Base-by-base conservation (phyloP, 2,888 invertebrate genomes). In the Gari tellinella region DNA sequence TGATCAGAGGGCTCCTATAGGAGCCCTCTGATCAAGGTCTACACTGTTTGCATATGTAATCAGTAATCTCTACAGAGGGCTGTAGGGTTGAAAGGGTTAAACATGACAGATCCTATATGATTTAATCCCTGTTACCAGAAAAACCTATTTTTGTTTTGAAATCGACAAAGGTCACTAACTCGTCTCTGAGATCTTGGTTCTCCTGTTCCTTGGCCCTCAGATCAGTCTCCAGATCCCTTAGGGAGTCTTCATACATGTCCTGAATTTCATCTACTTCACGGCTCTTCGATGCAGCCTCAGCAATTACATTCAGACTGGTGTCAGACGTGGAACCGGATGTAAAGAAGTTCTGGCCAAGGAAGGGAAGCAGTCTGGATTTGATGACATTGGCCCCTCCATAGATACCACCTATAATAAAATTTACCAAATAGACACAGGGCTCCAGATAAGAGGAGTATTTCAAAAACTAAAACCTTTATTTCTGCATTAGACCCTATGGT, bases 381-480 rank as follows among this genome's bases (percentile, higher is more conserved):
- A 91, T 90, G 66, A 89, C 86, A 61, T 82, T 87, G 15, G 90
- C 86, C 10, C 90, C 90, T 25, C 90, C 90, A 82, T 90, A 91
- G 73, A 88, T 65, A 25, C 90, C 90, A 76, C 90, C 91, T 91
- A 61, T 43, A 43, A 31, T 31, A 10, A 31, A 31, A n/a, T n/a
- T n/a, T n/a, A n/a, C n/a, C n/a, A n/a, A n/a, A n/a, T n/a, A n/a
- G n/a, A n/a, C n/a, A n/a, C n/a, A n/a, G n/a, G n/a, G n/a, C n/a
- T n/a, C n/a, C n/a, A n/a, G n/a, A n/a, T n/a, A n/a, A n/a, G n/a
- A n/a, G n/a, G n/a, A n/a, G n/a, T n/a, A n/a, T n/a, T n/a, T n/a
- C n/a, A n/a, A n/a, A n/a, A n/a, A n/a, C n/a, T n/a, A n/a, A n/a
- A n/a, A n/a, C n/a, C n/a, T n/a, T n/a, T n/a, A n/a, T n/a, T n/a